These are phyloP conservation scores for Ganaspis brasiliensis DNA, from an alignment of 2,888 invertebrate genomes.

Conservation along the genomic window DNA sequence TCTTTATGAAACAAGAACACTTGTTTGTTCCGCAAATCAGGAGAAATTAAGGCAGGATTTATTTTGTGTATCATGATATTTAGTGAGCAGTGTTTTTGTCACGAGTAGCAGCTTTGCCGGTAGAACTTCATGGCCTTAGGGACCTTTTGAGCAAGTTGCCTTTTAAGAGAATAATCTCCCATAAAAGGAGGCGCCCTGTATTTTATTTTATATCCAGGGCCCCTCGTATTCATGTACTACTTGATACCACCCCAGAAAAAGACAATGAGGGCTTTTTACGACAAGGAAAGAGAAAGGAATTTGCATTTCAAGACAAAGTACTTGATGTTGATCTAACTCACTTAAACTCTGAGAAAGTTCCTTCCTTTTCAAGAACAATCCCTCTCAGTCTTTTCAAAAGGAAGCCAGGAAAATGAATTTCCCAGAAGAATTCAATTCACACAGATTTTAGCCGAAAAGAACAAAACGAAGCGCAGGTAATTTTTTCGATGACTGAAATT, in stretches of 20 bases:
- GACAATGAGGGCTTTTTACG: slow-evolving; percentile 34
- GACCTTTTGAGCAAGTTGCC: slow-evolving; percentile 68
- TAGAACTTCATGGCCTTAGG: slow-evolving; percentile 48
- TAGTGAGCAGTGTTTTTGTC: slow-evolving; percentile 45
- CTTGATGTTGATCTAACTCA: slow-evolving; percentile 24
- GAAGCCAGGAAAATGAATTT: not conserved
- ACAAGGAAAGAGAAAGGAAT: slow-evolving; percentile 23
- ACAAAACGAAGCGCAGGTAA: no score
- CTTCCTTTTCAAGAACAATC: slow-evolving; percentile 16
- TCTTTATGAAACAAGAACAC: no score
- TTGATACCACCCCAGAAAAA: slow-evolving; percentile 28
- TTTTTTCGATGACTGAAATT: no score
- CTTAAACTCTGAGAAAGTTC: slow-evolving; percentile 17
- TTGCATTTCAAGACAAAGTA: slow-evolving; percentile 30
- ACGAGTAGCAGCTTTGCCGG: slow-evolving; percentile 40
- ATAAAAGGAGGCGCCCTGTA: slow-evolving; percentile 64
- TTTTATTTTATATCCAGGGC: slow-evolving; percentile 21
- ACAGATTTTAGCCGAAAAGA: no score
- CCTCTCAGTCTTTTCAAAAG: not conserved
- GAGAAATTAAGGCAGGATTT: not conserved
- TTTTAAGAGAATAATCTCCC: slow-evolving; percentile 70
- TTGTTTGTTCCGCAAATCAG: no score
- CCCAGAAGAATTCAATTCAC: not conserved
- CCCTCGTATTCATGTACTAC: slow-evolving; percentile 10
- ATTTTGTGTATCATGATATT: not conserved